These are phyloP conservation scores for Drosophila prosaltans DNA, from an alignment of 1,140 invertebrate genomes.

Conservation along the genomic window DNA sequence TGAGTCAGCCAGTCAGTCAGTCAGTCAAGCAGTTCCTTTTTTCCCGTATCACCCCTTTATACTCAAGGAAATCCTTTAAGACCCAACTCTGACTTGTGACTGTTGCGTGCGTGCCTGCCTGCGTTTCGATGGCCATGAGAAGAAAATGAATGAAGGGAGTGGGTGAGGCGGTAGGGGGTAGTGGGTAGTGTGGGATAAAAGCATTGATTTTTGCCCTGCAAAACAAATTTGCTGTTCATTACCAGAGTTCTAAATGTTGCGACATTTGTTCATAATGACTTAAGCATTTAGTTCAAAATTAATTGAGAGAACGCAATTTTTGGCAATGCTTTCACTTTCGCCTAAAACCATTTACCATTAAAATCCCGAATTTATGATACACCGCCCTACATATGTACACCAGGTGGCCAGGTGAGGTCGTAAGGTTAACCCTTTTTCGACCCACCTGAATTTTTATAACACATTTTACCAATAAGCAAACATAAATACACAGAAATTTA, in stretches of 20 bases:
- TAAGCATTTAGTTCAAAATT: slow-evolving; percentile 4
- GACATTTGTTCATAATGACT: slow-evolving; percentile 46
- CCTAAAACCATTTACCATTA: slow-evolving; percentile 5
- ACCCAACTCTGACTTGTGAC: slow-evolving; percentile 17
- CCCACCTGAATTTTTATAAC: slow-evolving; percentile 59
- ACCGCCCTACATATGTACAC: slow-evolving; percentile 24
- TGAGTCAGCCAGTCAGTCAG: slow-evolving; percentile 16
- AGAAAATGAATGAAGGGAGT: slow-evolving; percentile 3
- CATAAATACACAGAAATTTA: slow-evolving; percentile 74
- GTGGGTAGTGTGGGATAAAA: background rate
- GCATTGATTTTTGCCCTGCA: slow-evolving; percentile 62
- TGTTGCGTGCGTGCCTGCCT: slow-evolving; percentile 41
- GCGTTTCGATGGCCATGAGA: slow-evolving; percentile 27
- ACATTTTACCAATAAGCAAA: slow-evolving; percentile 68
- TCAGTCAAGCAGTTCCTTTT: slow-evolving; percentile 51
- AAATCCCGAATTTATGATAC: slow-evolving; percentile 54
- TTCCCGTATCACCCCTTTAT: no score
- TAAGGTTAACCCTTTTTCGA: slow-evolving; percentile 45
- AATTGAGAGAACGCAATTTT: background rate
- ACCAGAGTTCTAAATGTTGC: slow-evolving; percentile 6
- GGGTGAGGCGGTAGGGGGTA: background rate
- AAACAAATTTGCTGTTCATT: slow-evolving; percentile 35
- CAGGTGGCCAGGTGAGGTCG: background rate
- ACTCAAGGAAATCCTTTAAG: slow-evolving; percentile 11
- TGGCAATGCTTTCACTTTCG: slow-evolving; percentile 20